A percentile compares a stretch with the other conserved stretches of the same genome.
Evolutionary conservation across 2,797 vertebrate species (phyloP).

Genomic region (Pteronotus mesoamericanus): DNA sequence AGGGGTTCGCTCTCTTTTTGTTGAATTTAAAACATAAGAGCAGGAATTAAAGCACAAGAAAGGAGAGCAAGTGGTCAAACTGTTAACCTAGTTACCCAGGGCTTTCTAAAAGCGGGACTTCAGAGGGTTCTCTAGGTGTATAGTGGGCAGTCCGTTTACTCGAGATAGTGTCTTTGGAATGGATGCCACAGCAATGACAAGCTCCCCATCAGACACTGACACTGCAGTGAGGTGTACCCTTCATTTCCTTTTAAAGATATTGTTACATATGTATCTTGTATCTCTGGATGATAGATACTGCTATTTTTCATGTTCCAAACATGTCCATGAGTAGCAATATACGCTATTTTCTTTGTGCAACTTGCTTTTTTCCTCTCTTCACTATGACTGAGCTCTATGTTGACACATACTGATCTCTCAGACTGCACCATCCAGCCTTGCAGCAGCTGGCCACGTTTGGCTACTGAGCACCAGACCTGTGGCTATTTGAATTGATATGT

Average conservation of each 20-base stretch:
- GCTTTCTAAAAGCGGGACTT: neutral
- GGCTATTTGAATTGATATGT: neutral
- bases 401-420: neutral
- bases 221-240: neutral
- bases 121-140: neutral
- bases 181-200: neutral
- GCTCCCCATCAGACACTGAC: neutral
- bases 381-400: neutral
- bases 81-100: neutral
- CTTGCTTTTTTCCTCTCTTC: neutral
- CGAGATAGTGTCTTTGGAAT: neutral
- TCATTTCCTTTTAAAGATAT: neutral
- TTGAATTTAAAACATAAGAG: neutral
- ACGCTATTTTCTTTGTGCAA: neutral
- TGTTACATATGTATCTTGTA: neutral
- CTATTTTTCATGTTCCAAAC: neutral
- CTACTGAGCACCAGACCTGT: neutral
- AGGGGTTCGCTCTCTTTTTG: neutral
- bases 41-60: neutral
- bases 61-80: neutral
- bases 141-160: neutral
- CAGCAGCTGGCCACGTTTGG: neutral
- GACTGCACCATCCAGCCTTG: neutral
- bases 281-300: neutral
- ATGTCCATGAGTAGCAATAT: neutral